These are phyloP conservation scores for Heteromyza rotundicornis DNA, from an alignment of 2,888 invertebrate genomes.

Conservation along the genomic window DNA sequence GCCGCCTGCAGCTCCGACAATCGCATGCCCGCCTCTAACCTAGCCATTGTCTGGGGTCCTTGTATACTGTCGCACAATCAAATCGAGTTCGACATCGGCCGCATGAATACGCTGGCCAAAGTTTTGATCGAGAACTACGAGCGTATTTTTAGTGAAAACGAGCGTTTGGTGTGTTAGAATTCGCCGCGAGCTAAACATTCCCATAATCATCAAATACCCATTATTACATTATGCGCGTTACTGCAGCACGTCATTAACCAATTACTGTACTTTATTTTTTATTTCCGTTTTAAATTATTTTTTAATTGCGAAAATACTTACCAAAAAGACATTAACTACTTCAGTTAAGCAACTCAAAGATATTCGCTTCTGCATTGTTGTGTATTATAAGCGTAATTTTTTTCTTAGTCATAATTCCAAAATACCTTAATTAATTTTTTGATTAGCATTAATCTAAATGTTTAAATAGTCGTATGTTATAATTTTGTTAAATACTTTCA, in stretches of 20 bases:
- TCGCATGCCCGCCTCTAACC: conserved; percentile 62
- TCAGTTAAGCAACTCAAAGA: conserved; percentile 2
- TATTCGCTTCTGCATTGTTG: background rate
- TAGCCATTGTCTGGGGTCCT: conserved; percentile 63
- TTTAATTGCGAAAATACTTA: conserved; percentile 38
- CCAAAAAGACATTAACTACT: conserved; percentile 50
- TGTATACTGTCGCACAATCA: conserved; percentile 57
- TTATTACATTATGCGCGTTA: too few species aligned
- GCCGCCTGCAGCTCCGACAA: conserved; percentile 56
- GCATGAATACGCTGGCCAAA: conserved; percentile 61
- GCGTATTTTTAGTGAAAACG: conserved; percentile 57
- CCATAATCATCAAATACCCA: background rate
- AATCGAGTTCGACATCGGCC: conserved; percentile 56
- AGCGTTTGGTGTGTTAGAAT: conserved; percentile 53
- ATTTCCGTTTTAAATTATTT: too few species aligned
- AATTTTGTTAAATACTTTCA: background rate
- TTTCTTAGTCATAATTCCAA: too few species aligned
- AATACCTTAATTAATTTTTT: background rate
- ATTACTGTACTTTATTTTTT: too few species aligned
- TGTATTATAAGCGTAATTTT: too few species aligned
- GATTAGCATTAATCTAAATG: background rate
- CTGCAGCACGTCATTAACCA: too few species aligned
- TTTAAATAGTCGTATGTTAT: background rate
- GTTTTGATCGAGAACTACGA: conserved; percentile 61
- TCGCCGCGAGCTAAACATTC: background rate